Percentiles rank a stretch among this genome's conserved stretches.
phyloP scores from a whole-genome alignment of 2,888 invertebrate species.

The Philaethria dido region DNA sequence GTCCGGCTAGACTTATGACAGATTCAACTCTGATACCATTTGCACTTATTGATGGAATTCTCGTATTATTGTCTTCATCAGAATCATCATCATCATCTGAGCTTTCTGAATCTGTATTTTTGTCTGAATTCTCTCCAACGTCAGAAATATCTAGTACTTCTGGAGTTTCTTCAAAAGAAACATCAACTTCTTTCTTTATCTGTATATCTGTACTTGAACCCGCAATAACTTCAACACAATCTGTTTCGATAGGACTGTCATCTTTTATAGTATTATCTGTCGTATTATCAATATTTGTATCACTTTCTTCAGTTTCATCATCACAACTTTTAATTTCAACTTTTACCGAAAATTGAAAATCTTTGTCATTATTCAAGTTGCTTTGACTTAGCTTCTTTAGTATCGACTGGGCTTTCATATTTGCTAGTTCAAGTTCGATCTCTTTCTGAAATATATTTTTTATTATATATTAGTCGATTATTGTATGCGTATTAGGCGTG shows the following conservation, averaged over 20 bases:
- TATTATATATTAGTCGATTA: neutral
- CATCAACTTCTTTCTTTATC: neutral
- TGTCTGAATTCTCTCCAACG: neutral
- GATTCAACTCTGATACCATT: conserved; percentile 31
- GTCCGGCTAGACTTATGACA: conserved; percentile 10
- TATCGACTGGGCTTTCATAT: conserved; percentile 33
- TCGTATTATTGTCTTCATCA: neutral
- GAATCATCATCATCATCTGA: neutral
- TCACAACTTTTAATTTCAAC: conserved; percentile 49
- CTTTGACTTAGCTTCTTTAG: conserved; percentile 26
- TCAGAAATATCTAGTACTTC: neutral
- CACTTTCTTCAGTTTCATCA: conserved; percentile 9
- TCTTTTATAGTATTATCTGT: neutral
- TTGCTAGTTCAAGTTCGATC: conserved; percentile 38
- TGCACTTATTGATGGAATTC: neutral
- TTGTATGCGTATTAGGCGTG: too few species aligned
- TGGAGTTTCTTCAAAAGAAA: neutral
- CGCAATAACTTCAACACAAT: neutral
- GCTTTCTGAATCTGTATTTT: neutral
- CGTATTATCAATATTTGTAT: neutral
- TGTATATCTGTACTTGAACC: neutral
- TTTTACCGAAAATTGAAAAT: conserved; percentile 45
- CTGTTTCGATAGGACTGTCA: neutral
- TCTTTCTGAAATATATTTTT: conserved; percentile 37
- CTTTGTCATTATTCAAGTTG: neutral